These are phyloP conservation scores for Antrozous pallidus DNA, from an alignment of 2,797 vertebrate species.

Conservation along the genomic window DNA sequence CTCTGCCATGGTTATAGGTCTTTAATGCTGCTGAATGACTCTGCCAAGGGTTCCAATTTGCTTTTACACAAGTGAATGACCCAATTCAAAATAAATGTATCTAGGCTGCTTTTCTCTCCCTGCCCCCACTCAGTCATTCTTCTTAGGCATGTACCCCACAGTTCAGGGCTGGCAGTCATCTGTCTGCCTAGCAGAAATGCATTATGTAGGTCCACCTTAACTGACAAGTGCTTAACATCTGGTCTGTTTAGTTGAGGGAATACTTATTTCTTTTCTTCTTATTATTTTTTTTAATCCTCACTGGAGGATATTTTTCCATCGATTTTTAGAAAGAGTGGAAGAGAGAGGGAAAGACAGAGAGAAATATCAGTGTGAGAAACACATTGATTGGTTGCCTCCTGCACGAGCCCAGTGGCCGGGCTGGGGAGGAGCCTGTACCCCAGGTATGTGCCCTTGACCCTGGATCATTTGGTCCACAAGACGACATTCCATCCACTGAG, in stretches of 20 bases:
- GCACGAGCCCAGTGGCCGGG: too few relatives aligned
- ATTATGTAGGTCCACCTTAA: neutral
- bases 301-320: too few relatives aligned
- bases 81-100: conserved; percentile 50
- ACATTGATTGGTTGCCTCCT: too few relatives aligned
- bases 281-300: too few relatives aligned
- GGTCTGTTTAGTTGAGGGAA: neutral
- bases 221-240: neutral
- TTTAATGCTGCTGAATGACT: conserved; percentile 57
- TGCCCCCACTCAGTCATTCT: neutral
- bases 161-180: neutral
- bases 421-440: too few relatives aligned
- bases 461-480: too few relatives aligned
- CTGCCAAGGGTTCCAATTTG: conserved; percentile 55
- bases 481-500: too few relatives aligned
- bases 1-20: conserved; percentile 31
- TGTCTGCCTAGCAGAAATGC: neutral
- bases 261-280: neutral
- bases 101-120: neutral
- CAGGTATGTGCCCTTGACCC: too few relatives aligned
- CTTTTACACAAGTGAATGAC: conserved; percentile 49
- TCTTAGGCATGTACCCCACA: neutral
- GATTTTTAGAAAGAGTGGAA: too few relatives aligned
- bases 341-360: too few relatives aligned
- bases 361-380: too few relatives aligned